phyloP scores from a whole-genome alignment of 2,888 invertebrate genomes.

The Pollenia amentaria region DNA sequence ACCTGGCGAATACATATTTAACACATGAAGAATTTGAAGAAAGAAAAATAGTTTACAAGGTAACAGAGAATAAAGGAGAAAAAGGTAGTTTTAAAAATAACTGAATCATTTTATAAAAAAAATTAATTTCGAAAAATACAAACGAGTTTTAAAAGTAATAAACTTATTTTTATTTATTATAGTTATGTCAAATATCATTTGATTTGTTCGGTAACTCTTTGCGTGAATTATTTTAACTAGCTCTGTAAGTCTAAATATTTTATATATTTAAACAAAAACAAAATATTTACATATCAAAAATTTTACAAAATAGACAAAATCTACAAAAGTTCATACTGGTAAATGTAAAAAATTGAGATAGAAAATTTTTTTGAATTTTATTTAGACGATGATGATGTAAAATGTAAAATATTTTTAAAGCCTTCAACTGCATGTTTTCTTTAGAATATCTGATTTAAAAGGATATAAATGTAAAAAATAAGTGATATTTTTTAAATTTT shows the following conservation, averaged over 20 bases:
- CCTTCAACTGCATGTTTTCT: background rate
- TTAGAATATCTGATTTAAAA: background rate
- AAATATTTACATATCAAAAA: background rate
- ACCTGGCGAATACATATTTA: conserved; percentile 48
- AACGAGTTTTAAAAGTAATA: too few relatives aligned
- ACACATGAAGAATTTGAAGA: conserved; percentile 45
- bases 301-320: background rate
- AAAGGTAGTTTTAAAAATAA: too few relatives aligned
- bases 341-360: background rate
- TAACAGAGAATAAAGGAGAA: conserved; percentile 2
- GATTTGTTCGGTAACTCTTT: too few relatives aligned
- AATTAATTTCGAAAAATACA: too few relatives aligned
- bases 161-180: too few relatives aligned
- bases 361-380: background rate
- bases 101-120: too few relatives aligned
- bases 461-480: background rate
- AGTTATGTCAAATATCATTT: too few relatives aligned
- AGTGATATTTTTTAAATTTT: too few relatives aligned
- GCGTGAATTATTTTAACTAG: too few relatives aligned
- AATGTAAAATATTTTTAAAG: background rate
- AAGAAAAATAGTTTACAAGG: conserved; percentile 30
- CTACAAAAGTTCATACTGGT: background rate
- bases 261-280: background rate
- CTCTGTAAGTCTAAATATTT: too few relatives aligned
- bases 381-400: background rate